phyloP scores from a whole-genome alignment of 1,140 invertebrate genomes.

The Drosophila willistoni region DNA sequence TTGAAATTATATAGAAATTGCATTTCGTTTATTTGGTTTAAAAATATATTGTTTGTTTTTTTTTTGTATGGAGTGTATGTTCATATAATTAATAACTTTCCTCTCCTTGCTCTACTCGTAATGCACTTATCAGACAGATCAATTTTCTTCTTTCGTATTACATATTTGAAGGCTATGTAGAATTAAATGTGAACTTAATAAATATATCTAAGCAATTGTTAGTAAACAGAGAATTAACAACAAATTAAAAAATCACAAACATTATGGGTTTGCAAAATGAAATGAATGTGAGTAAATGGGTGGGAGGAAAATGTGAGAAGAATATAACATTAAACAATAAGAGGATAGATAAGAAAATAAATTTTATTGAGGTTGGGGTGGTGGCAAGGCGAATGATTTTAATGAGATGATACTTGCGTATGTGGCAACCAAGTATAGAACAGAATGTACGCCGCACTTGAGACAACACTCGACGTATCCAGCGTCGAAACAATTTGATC shows the following conservation, averaged over 20 bases:
- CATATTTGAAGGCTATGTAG: not conserved
- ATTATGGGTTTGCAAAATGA: constrained; percentile 9
- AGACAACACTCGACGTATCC: constrained; percentile 87
- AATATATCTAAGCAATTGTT: constrained; percentile 42
- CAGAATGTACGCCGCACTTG: constrained; percentile 90
- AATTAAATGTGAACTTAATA: not conserved
- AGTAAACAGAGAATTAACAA: constrained; percentile 28
- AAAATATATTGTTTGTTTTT: constrained; percentile 48
- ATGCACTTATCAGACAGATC: constrained; percentile 56
- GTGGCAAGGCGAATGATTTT: not conserved
- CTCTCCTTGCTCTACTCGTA: constrained; percentile 35
- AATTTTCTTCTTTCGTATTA: not conserved
- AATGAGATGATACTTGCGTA: constrained; percentile 20
- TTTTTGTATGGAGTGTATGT: constrained; percentile 51
- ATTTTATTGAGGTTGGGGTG: constrained; percentile 12
- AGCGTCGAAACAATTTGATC: constrained; percentile 92
- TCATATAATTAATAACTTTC: constrained; percentile 31
- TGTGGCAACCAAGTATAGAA: constrained; percentile 87
- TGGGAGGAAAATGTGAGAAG: not conserved
- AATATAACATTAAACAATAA: constrained; percentile 15
- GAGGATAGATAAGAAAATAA: constrained; percentile 11
- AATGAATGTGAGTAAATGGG: not conserved
- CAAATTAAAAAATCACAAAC: constrained; percentile 28
- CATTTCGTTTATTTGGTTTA: constrained; percentile 79
- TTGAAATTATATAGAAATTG: constrained; percentile 55